phyloP scores from a whole-genome alignment of 1,140 invertebrate genomes.

The Colletes gigas region DNA sequence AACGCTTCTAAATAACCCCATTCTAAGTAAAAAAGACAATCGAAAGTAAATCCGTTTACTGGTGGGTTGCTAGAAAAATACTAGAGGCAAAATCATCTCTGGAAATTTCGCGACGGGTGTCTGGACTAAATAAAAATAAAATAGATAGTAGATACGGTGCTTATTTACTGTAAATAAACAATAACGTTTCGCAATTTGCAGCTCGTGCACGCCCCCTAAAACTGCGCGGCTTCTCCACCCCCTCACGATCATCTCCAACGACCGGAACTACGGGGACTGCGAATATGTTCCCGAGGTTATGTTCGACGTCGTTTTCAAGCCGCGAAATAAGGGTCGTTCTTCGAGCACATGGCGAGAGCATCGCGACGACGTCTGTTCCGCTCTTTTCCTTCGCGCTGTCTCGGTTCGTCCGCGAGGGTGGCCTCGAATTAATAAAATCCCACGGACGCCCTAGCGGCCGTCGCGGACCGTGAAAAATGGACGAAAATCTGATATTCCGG shows the following conservation, averaged over 20 bases:
- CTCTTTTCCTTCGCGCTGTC: constrained; percentile 2
- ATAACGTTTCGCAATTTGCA: too few relatives aligned
- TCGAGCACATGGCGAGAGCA: constrained; percentile 43
- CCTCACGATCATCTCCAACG: not conserved
- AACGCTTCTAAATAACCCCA: too few relatives aligned
- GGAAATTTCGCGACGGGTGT: too few relatives aligned
- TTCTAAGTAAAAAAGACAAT: too few relatives aligned
- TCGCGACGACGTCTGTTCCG: constrained; percentile 9
- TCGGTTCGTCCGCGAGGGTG: constrained; percentile 50
- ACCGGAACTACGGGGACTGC: constrained; percentile 26
- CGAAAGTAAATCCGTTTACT: too few relatives aligned
- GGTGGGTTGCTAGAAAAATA: too few relatives aligned
- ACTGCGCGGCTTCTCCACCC: too few relatives aligned
- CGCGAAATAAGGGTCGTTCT: constrained; percentile 49
- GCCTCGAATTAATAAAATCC: constrained; percentile 79
- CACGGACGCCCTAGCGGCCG: constrained; percentile 69
- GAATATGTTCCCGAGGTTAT: constrained; percentile 67
- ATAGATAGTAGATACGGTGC: too few relatives aligned
- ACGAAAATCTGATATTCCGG: constrained; percentile 81
- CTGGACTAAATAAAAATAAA: too few relatives aligned
- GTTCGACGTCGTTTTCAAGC: constrained; percentile 35
- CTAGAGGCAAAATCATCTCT: too few relatives aligned
- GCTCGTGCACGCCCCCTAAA: too few relatives aligned
- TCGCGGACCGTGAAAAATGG: constrained; percentile 80
- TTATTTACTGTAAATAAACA: too few relatives aligned